Evolutionary conservation across 2,797 vertebrate genomes (phyloP), one percentile per base, ranked within the genome.

Genomic region (Graptemys geographica): DNA sequence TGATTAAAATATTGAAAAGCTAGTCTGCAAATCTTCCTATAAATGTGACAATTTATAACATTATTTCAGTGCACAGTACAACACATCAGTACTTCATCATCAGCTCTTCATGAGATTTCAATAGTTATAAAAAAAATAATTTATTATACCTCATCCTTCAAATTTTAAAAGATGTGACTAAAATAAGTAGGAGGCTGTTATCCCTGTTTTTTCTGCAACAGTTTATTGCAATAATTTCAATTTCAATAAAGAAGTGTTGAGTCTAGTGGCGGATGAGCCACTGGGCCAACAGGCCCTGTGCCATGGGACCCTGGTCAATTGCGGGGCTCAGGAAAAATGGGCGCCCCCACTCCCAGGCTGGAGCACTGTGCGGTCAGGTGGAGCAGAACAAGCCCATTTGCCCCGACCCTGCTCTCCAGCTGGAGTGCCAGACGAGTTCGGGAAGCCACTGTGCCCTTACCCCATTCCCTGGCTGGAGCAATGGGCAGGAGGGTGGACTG

Each of bases 1-100:
- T 79, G 47, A 31, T 37, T 11, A 11, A 89, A 94, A n/a, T 55
- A 21, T 4, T 86, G 41, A 11, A 91, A 95, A 94, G 2, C 21
- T 31, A 1, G 44, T 59, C 47, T 93, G 81, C 56, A n/a, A 78
- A 47, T 87, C n/a, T 80, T 37, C 33, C 72, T 74, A 16, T 56
- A 83, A 86, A 53, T 74, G 44, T 88, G 1, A 62, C 27, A 94
- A 55, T 84, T 81, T 69, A 33, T 52, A 5, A 79, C 84, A 56
- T 59, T 84, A 51, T 79, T 27, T 84, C 47, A 79, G 27, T 53
- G 86, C 81, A 23, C 25, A 65, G 8, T 59, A 80, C 81, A 93
- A 37, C 55, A 85, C 57, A 33, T 5, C 52, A 41, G 53, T 52
- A 84, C 23, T 49, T 79, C 59, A 55, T 72, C 27, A 82, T 37